Conservation (phyloP, 2,888 invertebrate species). For the Epistrophe eligans region DNA sequence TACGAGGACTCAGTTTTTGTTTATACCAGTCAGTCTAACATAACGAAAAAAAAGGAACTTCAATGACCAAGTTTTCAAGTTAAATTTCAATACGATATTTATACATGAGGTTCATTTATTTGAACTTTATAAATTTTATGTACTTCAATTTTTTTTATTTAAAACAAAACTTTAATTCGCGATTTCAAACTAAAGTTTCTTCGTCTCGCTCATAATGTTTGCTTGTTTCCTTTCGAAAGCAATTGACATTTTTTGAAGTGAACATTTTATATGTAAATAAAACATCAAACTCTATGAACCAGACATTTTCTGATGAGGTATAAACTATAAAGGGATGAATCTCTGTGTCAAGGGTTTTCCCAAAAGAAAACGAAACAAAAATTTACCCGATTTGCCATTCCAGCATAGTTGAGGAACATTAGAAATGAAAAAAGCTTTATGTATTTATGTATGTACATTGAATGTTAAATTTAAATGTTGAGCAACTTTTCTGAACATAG, state of each 20-base stretch:
- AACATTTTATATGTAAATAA: neutral
- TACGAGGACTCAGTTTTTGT: too few species aligned
- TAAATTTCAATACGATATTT: neutral
- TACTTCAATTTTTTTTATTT: neutral
- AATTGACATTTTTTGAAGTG: constrained; percentile 12
- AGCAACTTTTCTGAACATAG: too few species aligned
- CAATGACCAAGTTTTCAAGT: too few species aligned
- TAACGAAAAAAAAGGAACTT: neutral
- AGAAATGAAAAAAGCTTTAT: too few species aligned
- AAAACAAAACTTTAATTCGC: neutral
- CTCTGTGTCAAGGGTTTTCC: constrained; percentile 58
- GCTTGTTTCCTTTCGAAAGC: neutral
- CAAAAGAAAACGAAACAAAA: constrained; percentile 34
- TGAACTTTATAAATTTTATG: neutral
- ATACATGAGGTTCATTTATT: neutral
- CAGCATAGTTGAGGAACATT: too few species aligned
- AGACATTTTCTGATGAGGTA: neutral
- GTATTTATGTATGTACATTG: too few species aligned
- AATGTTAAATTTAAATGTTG: too few species aligned
- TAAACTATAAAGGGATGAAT: constrained; percentile 27
- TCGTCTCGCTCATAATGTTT: neutral
- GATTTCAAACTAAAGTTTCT: neutral
- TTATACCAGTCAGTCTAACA: neutral
- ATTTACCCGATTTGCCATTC: too few species aligned
- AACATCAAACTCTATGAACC: neutral